Percentiles rank a stretch among this genome's conserved stretches.
Evolutionary conservation across 2,113 vertebrate species (phyloP).

Genomic region (Otocyon megalotis): DNA sequence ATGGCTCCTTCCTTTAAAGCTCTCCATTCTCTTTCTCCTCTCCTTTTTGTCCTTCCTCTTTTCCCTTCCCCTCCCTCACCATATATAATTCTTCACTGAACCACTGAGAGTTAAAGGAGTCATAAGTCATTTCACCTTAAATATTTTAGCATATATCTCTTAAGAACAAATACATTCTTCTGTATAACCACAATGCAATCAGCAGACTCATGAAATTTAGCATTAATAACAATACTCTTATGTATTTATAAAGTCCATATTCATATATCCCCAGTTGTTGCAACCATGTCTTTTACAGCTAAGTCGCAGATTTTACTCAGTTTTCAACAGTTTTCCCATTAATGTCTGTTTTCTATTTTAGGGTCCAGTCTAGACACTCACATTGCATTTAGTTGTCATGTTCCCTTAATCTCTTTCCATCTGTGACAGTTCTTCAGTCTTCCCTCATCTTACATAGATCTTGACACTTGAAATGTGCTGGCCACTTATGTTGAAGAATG

Average conservation of each 20-base stretch:
- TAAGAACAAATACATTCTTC: background rate
- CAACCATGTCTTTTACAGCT: background rate
- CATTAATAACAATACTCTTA: background rate
- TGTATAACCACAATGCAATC: background rate
- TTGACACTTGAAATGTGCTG: background rate
- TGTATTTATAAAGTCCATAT: background rate
- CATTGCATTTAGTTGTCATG: background rate
- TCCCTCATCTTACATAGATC: background rate
- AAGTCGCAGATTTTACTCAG: background rate
- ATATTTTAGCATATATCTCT: background rate
- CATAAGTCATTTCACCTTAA: background rate
- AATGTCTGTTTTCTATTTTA: background rate
- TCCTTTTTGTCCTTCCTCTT: background rate
- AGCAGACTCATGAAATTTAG: background rate
- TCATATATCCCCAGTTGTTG: background rate
- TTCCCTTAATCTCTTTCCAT: background rate
- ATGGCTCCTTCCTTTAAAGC: background rate
- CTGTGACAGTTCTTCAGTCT: background rate
- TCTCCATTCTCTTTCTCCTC: background rate
- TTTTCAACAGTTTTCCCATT: background rate
- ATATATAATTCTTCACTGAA: background rate
- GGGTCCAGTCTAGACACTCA: background rate
- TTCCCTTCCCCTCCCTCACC: background rate
- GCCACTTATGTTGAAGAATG: background rate
- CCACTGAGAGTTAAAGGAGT: background rate